phyloP scores from a whole-genome alignment of 2,797 vertebrate genomes.

The Lagodon rhomboides region DNA sequence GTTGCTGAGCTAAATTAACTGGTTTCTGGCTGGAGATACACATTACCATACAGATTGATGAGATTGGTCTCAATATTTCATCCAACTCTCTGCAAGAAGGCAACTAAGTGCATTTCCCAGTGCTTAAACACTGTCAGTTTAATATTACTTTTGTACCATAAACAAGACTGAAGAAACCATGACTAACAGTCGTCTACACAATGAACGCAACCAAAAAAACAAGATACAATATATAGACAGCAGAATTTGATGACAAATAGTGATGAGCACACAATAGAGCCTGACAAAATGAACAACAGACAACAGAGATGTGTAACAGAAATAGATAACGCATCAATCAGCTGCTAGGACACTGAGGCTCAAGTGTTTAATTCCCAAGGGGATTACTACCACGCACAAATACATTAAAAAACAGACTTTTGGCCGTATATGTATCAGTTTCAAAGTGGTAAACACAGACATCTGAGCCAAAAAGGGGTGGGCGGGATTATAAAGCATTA shows the following conservation, averaged over 20 bases:
- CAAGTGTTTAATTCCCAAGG: not conserved
- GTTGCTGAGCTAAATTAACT: not conserved
- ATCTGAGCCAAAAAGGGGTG: constrained; percentile 30
- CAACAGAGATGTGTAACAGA: not conserved
- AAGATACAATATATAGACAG: not conserved
- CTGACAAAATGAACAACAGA: constrained; percentile 1
- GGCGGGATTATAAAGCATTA: constrained; percentile 33
- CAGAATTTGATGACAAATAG: not conserved
- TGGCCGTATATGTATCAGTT: constrained; percentile 7
- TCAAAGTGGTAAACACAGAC: constrained; percentile 31
- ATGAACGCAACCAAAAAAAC: not conserved
- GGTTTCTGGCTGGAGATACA: not conserved
- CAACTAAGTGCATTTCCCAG: not conserved
- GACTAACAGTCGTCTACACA: not conserved
- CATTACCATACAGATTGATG: not conserved
- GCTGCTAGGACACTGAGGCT: not conserved
- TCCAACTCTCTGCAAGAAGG: not conserved
- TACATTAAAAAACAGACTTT: constrained; percentile 16
- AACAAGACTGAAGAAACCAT: not conserved
- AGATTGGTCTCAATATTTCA: not conserved
- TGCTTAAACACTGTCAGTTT: not conserved
- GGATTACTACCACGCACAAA: not conserved
- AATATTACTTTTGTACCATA: not conserved
- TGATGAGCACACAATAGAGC: not conserved
- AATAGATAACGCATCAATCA: constrained; percentile 1